Evolutionary conservation across 2,113 vertebrate genomes (phyloP).

Genomic region (Phalacrocorax pelagicus): DNA sequence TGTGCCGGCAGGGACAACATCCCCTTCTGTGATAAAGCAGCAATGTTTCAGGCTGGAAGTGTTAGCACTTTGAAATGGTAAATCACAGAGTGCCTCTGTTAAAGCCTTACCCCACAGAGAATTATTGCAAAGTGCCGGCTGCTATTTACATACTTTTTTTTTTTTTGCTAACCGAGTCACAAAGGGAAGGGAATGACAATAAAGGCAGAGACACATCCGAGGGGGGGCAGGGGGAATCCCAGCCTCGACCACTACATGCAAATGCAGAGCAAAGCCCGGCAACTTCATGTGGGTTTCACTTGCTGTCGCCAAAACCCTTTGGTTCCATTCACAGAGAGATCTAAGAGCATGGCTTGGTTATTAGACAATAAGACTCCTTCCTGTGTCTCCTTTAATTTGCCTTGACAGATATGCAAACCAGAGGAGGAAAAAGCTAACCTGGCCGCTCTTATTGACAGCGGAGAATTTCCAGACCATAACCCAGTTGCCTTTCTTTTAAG

Average conservation of each 20-base stretch:
- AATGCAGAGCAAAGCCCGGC: neutral
- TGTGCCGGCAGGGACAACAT: neutral
- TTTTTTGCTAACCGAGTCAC: neutral
- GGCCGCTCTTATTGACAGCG: constrained; percentile 44
- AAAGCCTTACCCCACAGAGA: neutral
- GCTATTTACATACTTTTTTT: neutral
- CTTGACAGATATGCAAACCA: constrained; percentile 46
- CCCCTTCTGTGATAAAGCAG: constrained; percentile 18
- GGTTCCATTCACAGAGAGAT: neutral
- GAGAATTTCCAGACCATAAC: neutral
- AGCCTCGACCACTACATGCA: neutral
- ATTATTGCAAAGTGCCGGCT: neutral
- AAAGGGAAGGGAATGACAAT: neutral
- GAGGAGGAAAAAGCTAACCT: constrained; percentile 15
- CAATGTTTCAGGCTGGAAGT: neutral
- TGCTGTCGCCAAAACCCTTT: neutral
- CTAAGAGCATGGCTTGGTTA: neutral
- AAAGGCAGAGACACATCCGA: neutral
- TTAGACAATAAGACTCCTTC: constrained; percentile 37
- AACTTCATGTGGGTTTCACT: neutral
- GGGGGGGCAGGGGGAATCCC: neutral
- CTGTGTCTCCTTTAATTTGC: constrained; percentile 52
- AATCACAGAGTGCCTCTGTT: neutral
- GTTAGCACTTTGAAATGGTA: constrained; percentile 27
- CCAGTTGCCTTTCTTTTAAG: neutral